Evolutionary conservation across 2,797 vertebrate genomes (phyloP), one percentile per base, ranked within the genome.

Genomic region (Valencia hispanica): DNA sequence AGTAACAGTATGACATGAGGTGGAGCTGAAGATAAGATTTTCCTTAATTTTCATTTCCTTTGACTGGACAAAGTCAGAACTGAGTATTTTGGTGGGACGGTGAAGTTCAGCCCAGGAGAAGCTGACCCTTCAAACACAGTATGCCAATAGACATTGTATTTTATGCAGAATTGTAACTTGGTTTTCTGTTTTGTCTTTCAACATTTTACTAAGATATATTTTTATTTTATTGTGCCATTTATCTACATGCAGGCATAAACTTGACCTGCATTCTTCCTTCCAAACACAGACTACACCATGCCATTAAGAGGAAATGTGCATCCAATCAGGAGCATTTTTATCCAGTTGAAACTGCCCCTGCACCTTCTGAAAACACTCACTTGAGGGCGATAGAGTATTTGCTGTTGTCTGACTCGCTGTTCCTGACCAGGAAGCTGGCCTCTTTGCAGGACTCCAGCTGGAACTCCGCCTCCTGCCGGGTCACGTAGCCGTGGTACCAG

Each of bases 381-480:
- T 98, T 99, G 65, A 99, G 96, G 20, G 97, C 97, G n/a, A 99
- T 99, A 91, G 98, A 99, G 93, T 97, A 99, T 86, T 97, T 97
- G 94, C 97, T 97, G 90, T 90, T 97, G 85, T 97, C 97, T 0
- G 95, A 97, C 90, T 99, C 97, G 5, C 96, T 98, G 92, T 97
- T 97, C 72, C 98, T 95, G 89, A 99, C 97, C 90, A 99, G 94
- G 93, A 97, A 99, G 15, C 96, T 97, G 43, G 97, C 97, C 83
- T 99, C 98, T 61, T 82, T 96, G 91, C 97, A 97, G 47, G 95
- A 85, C 86, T 97, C 97, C 57, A 99, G 94, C 77, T 95, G 96
- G 85, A 93, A 95, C 93, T 99, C 98, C 0, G 97, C 98, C 93
- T 98, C 97, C 0, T 96, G 97, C 0, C 97, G 95, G 0, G 96